Conservation (phyloP, 2,888 invertebrate species). For the Sericinus montela region DNA sequence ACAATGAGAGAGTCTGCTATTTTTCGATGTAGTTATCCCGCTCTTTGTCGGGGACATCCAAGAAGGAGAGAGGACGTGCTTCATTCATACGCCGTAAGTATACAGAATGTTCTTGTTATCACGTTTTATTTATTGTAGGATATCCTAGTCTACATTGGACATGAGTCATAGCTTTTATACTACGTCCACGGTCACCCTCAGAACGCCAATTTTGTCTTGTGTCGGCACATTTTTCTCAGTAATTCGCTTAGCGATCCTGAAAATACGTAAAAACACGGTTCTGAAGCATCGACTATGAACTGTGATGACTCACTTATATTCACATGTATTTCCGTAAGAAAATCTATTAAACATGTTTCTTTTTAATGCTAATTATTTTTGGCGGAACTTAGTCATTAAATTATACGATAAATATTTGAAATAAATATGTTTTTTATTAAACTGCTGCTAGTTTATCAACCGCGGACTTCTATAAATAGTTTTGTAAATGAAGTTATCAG, state of each 20-base stretch:
- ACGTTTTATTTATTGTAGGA: too few relatives aligned
- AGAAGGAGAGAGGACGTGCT: too few relatives aligned
- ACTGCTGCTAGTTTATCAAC: too few relatives aligned
- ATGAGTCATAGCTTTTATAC: neutral
- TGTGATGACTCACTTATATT: neutral
- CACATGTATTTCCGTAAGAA: conserved; percentile 1
- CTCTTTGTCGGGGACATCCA: too few relatives aligned
- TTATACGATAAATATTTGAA: too few relatives aligned
- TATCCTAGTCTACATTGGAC: neutral
- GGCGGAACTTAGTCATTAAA: conserved; percentile 3
- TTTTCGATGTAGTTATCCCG: too few relatives aligned
- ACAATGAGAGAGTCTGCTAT: too few relatives aligned
- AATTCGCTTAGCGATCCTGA: neutral
- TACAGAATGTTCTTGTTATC: too few relatives aligned
- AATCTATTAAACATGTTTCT: conserved; percentile 3
- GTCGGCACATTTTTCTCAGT: conserved; percentile 1
- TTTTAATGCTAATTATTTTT: conserved; percentile 2
- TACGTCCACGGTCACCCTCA: neutral
- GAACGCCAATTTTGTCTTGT: conserved; percentile 1
- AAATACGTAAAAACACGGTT: conserved; percentile 1
- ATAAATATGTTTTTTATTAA: too few relatives aligned
- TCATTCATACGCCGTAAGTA: too few relatives aligned
- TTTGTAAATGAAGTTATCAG: too few relatives aligned
- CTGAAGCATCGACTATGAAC: neutral
- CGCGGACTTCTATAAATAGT: too few relatives aligned